Conservation (phyloP, 2,113 vertebrate species). For the Pimephales promelas region DNA sequence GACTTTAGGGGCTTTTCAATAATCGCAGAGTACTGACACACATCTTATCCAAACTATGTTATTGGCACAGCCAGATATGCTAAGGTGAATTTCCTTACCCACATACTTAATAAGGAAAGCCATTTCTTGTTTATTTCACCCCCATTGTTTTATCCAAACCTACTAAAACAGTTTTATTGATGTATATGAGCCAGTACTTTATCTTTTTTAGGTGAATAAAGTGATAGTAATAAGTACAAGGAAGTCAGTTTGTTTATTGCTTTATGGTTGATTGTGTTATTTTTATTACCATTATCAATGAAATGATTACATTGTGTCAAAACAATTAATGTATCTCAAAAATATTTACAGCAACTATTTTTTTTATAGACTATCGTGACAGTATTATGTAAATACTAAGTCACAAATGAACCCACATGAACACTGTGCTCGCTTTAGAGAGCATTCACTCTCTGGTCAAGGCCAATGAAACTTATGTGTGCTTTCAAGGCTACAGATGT, state of each 20-base stretch:
- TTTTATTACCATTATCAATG: neutral
- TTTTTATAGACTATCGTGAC: neutral
- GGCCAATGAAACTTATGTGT: slow-evolving; percentile 26
- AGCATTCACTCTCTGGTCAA: slow-evolving; percentile 41
- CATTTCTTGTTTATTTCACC: neutral
- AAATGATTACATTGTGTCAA: neutral
- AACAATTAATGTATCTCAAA: neutral
- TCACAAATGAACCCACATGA: neutral
- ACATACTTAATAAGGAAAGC: neutral
- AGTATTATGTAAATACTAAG: slow-evolving; percentile 10
- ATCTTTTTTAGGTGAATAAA: neutral
- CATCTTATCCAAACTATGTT: neutral
- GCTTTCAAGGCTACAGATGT: slow-evolving; percentile 51
- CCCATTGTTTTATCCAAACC: neutral
- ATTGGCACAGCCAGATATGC: neutral
- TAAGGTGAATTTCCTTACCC: neutral
- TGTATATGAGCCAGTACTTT: neutral
- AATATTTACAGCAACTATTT: neutral
- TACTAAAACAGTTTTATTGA: neutral
- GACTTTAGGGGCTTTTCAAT: neutral
- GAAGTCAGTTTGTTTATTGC: neutral
- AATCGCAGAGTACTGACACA: neutral
- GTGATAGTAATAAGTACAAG: neutral
- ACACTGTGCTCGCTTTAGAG: slow-evolving; percentile 21
- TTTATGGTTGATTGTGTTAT: neutral